Base-by-base conservation (phyloP, 2,113 vertebrate species). In the Hassar affinis region DNA sequence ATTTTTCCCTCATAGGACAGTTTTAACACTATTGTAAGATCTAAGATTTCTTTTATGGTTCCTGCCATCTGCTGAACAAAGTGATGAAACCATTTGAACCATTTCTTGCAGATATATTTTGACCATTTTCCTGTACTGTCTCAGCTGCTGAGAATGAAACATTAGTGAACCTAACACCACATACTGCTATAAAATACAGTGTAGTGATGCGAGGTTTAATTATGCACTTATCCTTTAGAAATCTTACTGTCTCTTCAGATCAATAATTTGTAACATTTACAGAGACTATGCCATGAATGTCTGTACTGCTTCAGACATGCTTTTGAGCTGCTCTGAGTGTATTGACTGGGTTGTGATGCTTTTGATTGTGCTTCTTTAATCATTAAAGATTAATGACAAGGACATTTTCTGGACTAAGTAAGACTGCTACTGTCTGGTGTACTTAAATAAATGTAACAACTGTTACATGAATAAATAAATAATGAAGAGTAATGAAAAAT, bases 201-300 rank as follows among this genome's bases (percentile, higher is more conserved):
- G 25, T 25, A 49, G 78, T 51, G 59, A 79, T 51, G 45, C 27
- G 20, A 15, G 56, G n/a, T 6, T 64, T 79, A 62, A 79, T 79
- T 79, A 61, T 51, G 42, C 35, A 30, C 42, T 79, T 66, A 33
- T 10, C 10, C 42, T 51, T 30, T 64, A 51, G 33, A 80, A 49
- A 61, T 2, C 18, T 22, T 10, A 33, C 17, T 11, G 8, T 78
- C 22, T 56, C 25, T 78, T 35, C 56, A 27, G 57, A 79, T 47
- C n/a, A 79, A 49, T 20, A 45, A 33, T 79, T 49, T 33, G 45
- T 62, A 33, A 49, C 10, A 64, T 64, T 62, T 62, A 45, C 27
- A 49, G 78, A 79, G 61, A 17, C 30, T 30, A 54, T 76, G 27
- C 74, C 8, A 25, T 56, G 27, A 56, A 47, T 42, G 35, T 61